Conservation (phyloP, 2,888 invertebrate genomes). For the Hipparchia sbordonii region DNA sequence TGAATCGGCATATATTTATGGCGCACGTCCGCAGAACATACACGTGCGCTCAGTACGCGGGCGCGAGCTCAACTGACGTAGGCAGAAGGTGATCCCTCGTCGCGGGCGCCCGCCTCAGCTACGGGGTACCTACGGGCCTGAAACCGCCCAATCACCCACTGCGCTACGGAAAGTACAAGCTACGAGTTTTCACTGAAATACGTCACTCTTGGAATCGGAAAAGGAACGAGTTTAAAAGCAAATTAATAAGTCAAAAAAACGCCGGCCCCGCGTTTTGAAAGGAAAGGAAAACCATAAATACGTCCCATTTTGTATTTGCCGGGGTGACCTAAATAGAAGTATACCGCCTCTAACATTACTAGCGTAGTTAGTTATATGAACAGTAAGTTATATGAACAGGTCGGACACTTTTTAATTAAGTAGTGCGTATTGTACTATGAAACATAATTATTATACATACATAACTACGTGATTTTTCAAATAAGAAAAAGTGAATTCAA, state of each 20-base stretch:
- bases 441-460: too few species aligned
- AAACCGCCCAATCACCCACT: slow-evolving; percentile 75
- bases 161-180: slow-evolving; percentile 68
- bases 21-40: slow-evolving; percentile 29
- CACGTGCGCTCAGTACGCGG: slow-evolving; percentile 51
- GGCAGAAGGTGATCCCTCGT: slow-evolving; percentile 49
- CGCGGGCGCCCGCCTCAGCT: slow-evolving; percentile 53
- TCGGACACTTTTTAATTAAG: not conserved
- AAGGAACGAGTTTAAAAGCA: slow-evolving; percentile 10
- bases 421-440: too few species aligned
- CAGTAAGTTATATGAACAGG: not conserved
- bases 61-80: slow-evolving; percentile 72
- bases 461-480: too few species aligned
- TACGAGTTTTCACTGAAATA: slow-evolving; percentile 55
- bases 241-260: slow-evolving; percentile 28
- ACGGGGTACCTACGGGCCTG: slow-evolving; percentile 63
- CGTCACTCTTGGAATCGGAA: slow-evolving; percentile 20
- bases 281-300: slow-evolving; percentile 7
- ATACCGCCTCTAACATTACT: slow-evolving; percentile 12
- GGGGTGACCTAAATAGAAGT: slow-evolving; percentile 31
- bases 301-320: slow-evolving; percentile 4
- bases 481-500: too few species aligned
- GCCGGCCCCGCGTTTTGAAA: slow-evolving; percentile 2
- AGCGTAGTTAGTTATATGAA: slow-evolving; percentile 4
- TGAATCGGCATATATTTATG: slow-evolving; percentile 49